Base-by-base conservation (phyloP, 1,140 invertebrate genomes). In the Maniola jurtina region DNA sequence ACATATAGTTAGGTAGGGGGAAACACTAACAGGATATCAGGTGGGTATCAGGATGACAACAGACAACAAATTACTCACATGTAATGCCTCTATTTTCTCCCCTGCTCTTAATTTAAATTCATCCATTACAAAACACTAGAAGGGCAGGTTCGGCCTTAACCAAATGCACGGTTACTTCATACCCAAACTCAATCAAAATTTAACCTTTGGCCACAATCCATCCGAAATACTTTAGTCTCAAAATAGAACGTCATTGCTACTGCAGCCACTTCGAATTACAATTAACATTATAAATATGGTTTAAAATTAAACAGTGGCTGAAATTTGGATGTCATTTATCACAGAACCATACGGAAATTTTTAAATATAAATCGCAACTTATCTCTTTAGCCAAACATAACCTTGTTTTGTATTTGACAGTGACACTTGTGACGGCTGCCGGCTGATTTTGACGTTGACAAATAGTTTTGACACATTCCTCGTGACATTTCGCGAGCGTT, bases 191-290 rank as follows among this genome's bases (percentile, higher is more conserved):
- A 70, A 68, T 67, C 66, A 68, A 68, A 71, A 71, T 76, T 85
- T 84, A 83, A 89, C 87, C 87, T 89, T 89, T 89, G 87, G 79
- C 83, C 84, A 72, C 73, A 81, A 86, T 80, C 77, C 80, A 84
- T 76, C 64, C 69, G 77, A 81, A 80, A 86, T 84, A 84, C 81
- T 72, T 75, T 76, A 72, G 56, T 73, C 79, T 80, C 67, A 86
- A 88, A 88, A 88, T 88, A 89, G 86, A 88, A 72, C 66, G 60
- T 66, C 79, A 85, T 80, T 81, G 76, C 79, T 61, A 47, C 16
- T 38, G 33, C 36, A 52, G 54, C 13, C 25, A 13, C 56, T 40
- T 34, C 57, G 38, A 47, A 61, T 13, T 34, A 47, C 16, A 56
- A 45, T 66, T 72, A 61, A 59, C 55, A 55, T 33, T 60, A 10